Evolutionary conservation across 2,113 vertebrate species (phyloP).

Genomic region (Mus pahari): DNA sequence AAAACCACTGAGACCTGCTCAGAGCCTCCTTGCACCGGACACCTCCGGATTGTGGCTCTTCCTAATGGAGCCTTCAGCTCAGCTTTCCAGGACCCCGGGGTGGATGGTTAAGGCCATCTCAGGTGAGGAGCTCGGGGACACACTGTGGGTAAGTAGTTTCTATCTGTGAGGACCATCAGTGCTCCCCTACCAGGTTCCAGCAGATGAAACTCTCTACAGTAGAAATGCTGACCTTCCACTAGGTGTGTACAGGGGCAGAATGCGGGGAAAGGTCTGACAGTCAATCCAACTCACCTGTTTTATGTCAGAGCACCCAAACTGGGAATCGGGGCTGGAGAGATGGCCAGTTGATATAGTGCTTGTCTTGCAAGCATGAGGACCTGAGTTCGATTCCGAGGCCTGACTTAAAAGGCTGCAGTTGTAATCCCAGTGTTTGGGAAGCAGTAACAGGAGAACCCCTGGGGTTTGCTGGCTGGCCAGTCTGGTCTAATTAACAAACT

Average conservation of each 20-base stretch:
- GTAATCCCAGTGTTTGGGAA: not conserved
- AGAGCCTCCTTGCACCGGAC: not conserved
- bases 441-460: not conserved
- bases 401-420: not conserved
- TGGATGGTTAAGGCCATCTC: not conserved
- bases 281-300: not conserved
- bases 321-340: not conserved
- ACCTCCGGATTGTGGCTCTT: not conserved
- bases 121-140: not conserved
- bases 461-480: not conserved
- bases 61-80: constrained; percentile 14
- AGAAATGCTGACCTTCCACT: not conserved
- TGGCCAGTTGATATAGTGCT: too few relatives aligned
- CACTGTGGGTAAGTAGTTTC: not conserved
- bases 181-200: too few relatives aligned
- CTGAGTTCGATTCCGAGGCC: not conserved
- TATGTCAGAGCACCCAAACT: not conserved
- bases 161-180: not conserved
- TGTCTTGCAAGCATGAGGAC: too few relatives aligned
- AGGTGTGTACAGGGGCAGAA: not conserved
- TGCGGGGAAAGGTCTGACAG: not conserved
- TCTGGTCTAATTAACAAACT: not conserved
- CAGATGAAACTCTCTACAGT: not conserved
- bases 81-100: not conserved
- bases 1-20: not conserved